Percentiles rank a stretch among this genome's conserved stretches.
phyloP scores from a whole-genome alignment of 2,888 invertebrate species.

The Xylophagus ater region DNA sequence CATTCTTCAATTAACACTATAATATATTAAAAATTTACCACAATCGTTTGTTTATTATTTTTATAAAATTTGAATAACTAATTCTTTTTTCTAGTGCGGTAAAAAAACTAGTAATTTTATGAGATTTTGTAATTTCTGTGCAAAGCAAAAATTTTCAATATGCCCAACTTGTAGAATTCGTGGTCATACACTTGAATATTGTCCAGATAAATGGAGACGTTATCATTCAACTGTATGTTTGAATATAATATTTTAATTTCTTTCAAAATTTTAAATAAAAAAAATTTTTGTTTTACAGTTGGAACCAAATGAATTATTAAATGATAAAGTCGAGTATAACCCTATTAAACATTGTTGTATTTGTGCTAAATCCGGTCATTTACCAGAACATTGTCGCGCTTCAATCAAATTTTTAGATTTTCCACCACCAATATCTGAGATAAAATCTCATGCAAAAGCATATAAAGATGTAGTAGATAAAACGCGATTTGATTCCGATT shows the following conservation, averaged over 20 bases:
- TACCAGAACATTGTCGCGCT: slow-evolving; percentile 30
- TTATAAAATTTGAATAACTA: too few relatives aligned
- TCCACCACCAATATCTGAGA: slow-evolving; percentile 22
- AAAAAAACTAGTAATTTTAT: slow-evolving; percentile 46
- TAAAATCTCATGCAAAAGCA: slow-evolving; percentile 32
- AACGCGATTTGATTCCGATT: slow-evolving; percentile 17
- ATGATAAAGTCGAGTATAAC: slow-evolving; percentile 25
- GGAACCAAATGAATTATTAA: slow-evolving; percentile 35
- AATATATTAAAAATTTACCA: too few relatives aligned
- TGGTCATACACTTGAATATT: slow-evolving; percentile 50
- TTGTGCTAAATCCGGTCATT: slow-evolving; percentile 46
- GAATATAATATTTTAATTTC: slow-evolving; percentile 5
- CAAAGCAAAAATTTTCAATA: slow-evolving; percentile 29
- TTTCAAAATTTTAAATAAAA: neutral
- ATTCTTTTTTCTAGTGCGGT: slow-evolving; percentile 50
- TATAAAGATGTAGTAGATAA: slow-evolving; percentile 26
- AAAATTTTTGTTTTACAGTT: slow-evolving; percentile 33
- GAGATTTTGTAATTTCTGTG: slow-evolving; percentile 50
- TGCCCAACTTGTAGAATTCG: slow-evolving; percentile 51
- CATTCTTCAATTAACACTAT: too few relatives aligned
- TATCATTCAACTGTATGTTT: slow-evolving; percentile 58
- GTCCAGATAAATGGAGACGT: slow-evolving; percentile 65
- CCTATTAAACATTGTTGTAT: slow-evolving; percentile 44
- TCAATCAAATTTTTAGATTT: slow-evolving; percentile 28
- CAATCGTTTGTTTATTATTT: too few relatives aligned